Evolutionary conservation across 2,888 invertebrate species (phyloP).

Genomic region (Polymixis flavicincta): DNA sequence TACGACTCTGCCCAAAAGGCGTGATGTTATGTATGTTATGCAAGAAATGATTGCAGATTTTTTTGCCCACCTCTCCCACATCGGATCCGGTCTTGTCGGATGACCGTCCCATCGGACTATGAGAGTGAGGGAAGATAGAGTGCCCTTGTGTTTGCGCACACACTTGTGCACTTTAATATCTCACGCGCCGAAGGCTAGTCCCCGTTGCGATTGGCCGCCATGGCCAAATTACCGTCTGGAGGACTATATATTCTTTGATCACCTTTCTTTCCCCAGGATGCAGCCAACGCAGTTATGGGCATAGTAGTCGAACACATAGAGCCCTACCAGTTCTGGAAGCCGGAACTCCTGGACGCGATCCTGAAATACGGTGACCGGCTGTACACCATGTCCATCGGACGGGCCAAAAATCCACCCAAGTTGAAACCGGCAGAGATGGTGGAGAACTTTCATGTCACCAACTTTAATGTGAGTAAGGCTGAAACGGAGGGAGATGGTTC

Average conservation of each 20-base stretch:
- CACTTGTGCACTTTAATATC: no score
- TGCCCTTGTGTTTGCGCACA: no score
- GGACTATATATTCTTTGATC: not conserved
- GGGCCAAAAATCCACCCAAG: constrained; percentile 73
- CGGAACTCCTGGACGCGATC: constrained; percentile 90
- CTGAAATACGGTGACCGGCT: constrained; percentile 92
- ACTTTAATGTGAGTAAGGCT: constrained; percentile 80
- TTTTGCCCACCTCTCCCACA: no score
- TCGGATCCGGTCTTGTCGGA: no score
- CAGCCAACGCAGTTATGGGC: constrained; percentile 90
- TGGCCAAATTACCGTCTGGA: no score
- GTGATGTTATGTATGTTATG: no score
- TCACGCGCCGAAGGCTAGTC: no score
- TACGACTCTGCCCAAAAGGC: no score
- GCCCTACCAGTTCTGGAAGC: constrained; percentile 90
- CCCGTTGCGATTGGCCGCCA: no score
- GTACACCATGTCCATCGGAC: constrained; percentile 85
- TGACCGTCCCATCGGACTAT: no score
- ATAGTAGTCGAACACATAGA: constrained; percentile 91
- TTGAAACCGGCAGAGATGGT: constrained; percentile 74
- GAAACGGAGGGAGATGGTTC: not conserved
- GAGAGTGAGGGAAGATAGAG: no score
- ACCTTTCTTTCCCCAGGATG: constrained; percentile 81
- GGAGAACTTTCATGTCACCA: constrained; percentile 82
- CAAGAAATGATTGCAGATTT: not conserved